Evolutionary conservation across 2,797 vertebrate genomes (phyloP), one percentile per base, ranked within the genome.

Genomic region (Borostomias antarcticus): DNA sequence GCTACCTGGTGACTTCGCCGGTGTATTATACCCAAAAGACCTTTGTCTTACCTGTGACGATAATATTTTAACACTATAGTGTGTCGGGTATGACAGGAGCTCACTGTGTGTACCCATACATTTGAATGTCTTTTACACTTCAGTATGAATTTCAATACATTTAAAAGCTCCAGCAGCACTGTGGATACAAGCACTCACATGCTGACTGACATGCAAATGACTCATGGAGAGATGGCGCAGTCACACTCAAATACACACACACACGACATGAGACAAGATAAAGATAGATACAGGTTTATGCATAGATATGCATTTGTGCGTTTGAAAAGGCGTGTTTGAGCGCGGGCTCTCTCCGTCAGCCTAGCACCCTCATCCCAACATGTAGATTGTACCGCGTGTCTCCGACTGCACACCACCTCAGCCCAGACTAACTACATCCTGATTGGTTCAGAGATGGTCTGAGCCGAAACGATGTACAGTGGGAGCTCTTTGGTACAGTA

Each of bases 301-400:
- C 50, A 33, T 21, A 52, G 63, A 76, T n/a, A n/a, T n/a, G 40
- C 40, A 32, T 11, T 69, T 86, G 88, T 90, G 88, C 88, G 82
- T 63, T 40, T 73, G 62, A 77, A 69, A 89, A 59, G 85, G 85
- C 82, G 86, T 83, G 72, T 59, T 68, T 58, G 29, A 79, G 81
- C 81, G 23, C 30, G 64, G 45, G 80, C 75, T 80, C 77, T 63
- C 75, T 79, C 82, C 15, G 8, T n/a, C n/a, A 66, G 50, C 63
- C 64, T 17, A 43, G 29, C 58, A 40, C 37, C 11, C 21, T 35
- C 17, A 33, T 35, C 10, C 29, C 51, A 73, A 64, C 73, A 70
- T 53, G n/a, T 17, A n/a, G 28, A 25, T 51, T 56, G 37, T 78
- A 83, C 58, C 3, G 29, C 51, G 60, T 53, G 81, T 87, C 82